Conservation (phyloP, 1,140 invertebrate species). For the Macrotrachela quadricornifera region DNA sequence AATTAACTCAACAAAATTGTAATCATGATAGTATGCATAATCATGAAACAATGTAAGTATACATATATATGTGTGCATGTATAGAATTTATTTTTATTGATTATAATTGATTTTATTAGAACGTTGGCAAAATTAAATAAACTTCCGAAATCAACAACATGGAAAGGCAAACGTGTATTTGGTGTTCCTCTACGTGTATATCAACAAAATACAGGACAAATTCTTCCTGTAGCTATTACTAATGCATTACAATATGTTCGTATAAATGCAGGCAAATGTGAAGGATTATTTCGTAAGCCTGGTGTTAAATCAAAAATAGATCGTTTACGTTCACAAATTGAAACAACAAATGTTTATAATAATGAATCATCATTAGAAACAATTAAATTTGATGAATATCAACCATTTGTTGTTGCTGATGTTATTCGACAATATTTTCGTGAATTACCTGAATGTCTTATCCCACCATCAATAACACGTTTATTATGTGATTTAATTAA, state of each 20-base stretch:
- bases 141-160: not conserved
- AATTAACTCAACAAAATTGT: too few species aligned
- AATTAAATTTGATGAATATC: not conserved
- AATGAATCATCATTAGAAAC: not conserved
- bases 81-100: too few species aligned
- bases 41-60: too few species aligned
- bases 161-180: constrained; percentile 58
- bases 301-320: not conserved
- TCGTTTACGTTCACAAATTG: not conserved
- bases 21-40: too few species aligned
- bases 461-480: too few species aligned
- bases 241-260: constrained; percentile 61
- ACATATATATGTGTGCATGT: too few species aligned
- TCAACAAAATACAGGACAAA: constrained; percentile 61
- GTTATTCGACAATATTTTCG: constrained; percentile 84
- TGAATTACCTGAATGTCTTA: constrained; percentile 59
- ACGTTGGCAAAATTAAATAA: too few species aligned
- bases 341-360: too few species aligned
- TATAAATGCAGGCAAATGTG: constrained; percentile 58
- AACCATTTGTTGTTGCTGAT: constrained; percentile 44
- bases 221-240: constrained; percentile 62
- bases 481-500: too few species aligned
- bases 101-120: too few species aligned
- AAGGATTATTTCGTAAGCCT: constrained; percentile 72
- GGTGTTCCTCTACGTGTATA: constrained; percentile 62